These are phyloP conservation scores for Loriculus beryllinus DNA, from an alignment of 2,797 vertebrate species.

Conservation along the genomic window DNA sequence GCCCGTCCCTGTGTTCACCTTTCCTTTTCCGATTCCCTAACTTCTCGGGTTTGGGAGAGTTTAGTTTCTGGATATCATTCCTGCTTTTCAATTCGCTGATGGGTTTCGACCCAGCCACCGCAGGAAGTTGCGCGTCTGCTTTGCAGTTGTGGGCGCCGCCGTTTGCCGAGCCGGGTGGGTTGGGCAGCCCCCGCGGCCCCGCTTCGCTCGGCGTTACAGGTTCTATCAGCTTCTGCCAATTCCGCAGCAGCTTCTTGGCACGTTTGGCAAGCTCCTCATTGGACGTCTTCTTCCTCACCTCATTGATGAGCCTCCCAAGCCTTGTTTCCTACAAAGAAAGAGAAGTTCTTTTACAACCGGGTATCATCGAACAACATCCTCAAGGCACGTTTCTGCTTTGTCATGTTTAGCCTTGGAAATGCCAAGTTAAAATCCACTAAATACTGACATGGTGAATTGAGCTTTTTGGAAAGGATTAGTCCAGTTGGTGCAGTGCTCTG, in stretches of 20 bases:
- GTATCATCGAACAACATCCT: not conserved
- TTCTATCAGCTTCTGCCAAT: constrained; percentile 92
- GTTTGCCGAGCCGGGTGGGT: constrained; percentile 82
- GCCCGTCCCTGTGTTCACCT: constrained; percentile 80
- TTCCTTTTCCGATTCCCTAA: constrained; percentile 81
- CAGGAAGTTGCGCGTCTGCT: constrained; percentile 74
- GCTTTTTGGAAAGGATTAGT: not conserved
- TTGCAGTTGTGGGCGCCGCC: constrained; percentile 91
- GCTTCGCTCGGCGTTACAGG: constrained; percentile 79
- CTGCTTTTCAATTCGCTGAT: constrained; percentile 87
- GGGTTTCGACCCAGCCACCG: constrained; percentile 74
- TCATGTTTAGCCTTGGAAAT: not conserved
- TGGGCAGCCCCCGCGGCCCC: constrained; percentile 77
- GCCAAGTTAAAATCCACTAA: not conserved
- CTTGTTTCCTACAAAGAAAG: constrained; percentile 85
- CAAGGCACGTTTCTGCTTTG: not conserved
- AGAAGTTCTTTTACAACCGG: not conserved
- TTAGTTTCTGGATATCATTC: constrained; percentile 86
- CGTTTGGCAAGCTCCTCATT: constrained; percentile 92
- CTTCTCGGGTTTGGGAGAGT: constrained; percentile 80
- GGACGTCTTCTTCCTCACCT: constrained; percentile 91
- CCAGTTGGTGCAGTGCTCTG: not conserved
- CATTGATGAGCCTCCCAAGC: constrained; percentile 94
- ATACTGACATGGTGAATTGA: not conserved
- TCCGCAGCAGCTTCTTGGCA: constrained; percentile 90